Conservation (phyloP, 2,113 vertebrate species). For the Phaetusa simplex region DNA sequence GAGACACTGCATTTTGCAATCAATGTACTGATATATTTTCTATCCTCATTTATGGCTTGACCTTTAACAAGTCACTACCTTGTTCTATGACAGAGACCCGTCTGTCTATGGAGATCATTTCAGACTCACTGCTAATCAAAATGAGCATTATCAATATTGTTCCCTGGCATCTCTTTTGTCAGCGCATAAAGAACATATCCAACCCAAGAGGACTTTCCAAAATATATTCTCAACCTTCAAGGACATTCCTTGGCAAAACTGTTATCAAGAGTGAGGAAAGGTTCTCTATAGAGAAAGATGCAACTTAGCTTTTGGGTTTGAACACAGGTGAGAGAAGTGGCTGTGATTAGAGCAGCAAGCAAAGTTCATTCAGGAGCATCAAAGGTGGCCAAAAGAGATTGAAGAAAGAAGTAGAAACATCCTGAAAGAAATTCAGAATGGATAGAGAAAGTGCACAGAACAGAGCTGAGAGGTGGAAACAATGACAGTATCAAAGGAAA, state of each 20-base stretch:
- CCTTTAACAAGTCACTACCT: background rate
- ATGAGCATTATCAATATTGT: background rate
- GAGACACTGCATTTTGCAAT: background rate
- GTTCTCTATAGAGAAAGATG: background rate
- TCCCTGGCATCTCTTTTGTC: background rate
- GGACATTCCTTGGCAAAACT: background rate
- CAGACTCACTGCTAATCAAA: background rate
- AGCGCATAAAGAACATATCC: background rate
- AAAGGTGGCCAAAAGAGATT: background rate
- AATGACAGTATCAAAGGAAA: background rate
- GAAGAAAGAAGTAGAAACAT: background rate
- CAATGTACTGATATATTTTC: background rate
- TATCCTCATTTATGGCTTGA: background rate
- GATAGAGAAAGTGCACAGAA: background rate
- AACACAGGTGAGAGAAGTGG: background rate
- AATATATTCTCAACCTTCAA: background rate
- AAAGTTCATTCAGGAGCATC: background rate
- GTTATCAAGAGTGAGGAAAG: background rate
- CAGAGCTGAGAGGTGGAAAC: background rate
- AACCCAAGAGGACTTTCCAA: background rate
- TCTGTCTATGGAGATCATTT: background rate
- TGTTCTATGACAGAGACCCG: background rate
- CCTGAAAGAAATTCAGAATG: background rate
- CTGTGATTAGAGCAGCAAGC: background rate
- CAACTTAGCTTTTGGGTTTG: background rate